Conservation (phyloP, 64 coral and sea anemone species). For the Dendronephthya gigantea region DNA sequence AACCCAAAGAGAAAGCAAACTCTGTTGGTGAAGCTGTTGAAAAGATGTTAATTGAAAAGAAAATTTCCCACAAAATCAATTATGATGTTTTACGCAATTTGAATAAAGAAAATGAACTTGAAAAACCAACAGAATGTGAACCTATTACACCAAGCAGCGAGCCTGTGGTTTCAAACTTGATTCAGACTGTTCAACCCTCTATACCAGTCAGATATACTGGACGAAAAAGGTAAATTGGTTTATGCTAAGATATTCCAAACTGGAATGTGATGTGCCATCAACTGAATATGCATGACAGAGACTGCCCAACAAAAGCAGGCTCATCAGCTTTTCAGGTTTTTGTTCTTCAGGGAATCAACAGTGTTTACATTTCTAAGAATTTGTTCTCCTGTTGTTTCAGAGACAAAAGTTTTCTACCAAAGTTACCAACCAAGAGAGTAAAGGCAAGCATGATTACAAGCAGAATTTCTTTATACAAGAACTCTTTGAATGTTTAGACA, state of each 20-base stretch:
- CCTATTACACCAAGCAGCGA: neutral
- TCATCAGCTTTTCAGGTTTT: too few relatives aligned
- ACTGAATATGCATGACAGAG: too few relatives aligned
- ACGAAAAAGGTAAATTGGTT: neutral
- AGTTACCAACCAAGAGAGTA: neutral
- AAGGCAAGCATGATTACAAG: neutral
- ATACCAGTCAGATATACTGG: conserved; percentile 7
- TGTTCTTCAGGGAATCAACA: neutral
- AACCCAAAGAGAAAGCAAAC: conserved; percentile 48
- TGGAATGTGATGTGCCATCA: too few relatives aligned
- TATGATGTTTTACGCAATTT: conserved; percentile 88
- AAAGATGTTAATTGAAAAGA: conserved; percentile 98
- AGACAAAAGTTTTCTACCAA: neutral
- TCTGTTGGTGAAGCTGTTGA: conserved; percentile 93
- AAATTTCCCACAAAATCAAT: conserved; percentile 95
- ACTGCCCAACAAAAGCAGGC: too few relatives aligned
- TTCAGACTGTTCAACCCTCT: neutral
- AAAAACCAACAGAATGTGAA: conserved; percentile 13
- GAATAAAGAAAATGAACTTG: conserved; percentile 37
- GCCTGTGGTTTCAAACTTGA: neutral
- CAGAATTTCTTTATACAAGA: neutral
- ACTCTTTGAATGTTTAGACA: too few relatives aligned
- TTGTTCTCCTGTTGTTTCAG: neutral
- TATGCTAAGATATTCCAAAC: neutral
- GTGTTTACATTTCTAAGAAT: neutral